Conservation (phyloP, 1,140 invertebrate genomes). For the Neodiprion pinetum region DNA sequence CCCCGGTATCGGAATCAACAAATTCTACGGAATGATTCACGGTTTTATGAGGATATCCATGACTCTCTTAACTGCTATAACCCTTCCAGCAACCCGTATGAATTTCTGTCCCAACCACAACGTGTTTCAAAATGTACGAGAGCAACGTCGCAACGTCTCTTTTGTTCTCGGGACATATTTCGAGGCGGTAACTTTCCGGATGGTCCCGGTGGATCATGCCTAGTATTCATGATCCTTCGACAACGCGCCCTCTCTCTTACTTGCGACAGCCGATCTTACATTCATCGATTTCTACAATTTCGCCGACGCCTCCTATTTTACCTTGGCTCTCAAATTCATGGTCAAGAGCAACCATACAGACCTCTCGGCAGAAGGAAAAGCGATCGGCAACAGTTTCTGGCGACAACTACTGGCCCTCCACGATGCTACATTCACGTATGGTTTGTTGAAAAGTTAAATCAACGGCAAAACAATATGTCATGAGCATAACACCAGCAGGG, state of each 20-base stretch:
- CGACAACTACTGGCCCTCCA: no score
- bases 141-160: slow-evolving; percentile 1
- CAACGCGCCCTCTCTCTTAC: no score
- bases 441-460: neutral
- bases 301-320: no score
- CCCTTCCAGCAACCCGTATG: slow-evolving; percentile 19
- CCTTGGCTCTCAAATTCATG: no score
- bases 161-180: slow-evolving; percentile 16
- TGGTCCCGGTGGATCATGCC: slow-evolving; percentile 18
- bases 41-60: slow-evolving; percentile 10
- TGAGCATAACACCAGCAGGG: neutral
- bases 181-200: slow-evolving; percentile 14
- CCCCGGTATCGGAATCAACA: slow-evolving; percentile 12
- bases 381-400: no score
- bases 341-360: no score
- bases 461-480: slow-evolving; percentile 13
- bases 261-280: no score
- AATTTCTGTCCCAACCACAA: slow-evolving; percentile 15
- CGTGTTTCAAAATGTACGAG: slow-evolving; percentile 14
- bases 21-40: slow-evolving; percentile 16
- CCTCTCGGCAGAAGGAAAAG: no score
- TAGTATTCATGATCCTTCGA: neutral
- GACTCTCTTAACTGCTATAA: neutral
- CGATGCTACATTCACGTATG: neutral
- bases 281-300: no score